A percentile compares a stretch with the other conserved stretches of the same genome.
Conservation (phyloP, 1,140 invertebrate species). For the Heliothis virescens region DNA sequence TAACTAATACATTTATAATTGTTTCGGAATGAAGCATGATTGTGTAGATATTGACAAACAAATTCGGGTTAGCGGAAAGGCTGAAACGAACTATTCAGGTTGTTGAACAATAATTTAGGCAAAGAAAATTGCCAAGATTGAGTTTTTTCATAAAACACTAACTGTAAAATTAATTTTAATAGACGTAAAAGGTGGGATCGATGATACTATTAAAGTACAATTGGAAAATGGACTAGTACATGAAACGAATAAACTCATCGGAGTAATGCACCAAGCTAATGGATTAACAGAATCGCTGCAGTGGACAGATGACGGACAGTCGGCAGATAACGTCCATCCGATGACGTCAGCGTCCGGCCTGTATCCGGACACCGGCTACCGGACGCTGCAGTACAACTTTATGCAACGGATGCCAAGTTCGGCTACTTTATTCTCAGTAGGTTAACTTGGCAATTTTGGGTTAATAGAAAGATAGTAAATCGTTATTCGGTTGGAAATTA, state of each 20-base stretch:
- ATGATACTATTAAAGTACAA: not conserved
- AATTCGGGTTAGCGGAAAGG: not conserved
- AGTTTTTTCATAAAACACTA: no score
- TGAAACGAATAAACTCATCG: constrained; percentile 9
- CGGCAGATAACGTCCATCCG: constrained; percentile 42
- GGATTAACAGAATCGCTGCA: constrained; percentile 42
- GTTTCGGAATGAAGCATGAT: not conserved
- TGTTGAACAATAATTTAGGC: not conserved
- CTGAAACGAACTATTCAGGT: not conserved
- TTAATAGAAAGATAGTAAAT: not conserved
- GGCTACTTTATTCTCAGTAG: constrained; percentile 7
- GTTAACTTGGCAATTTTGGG: constrained; percentile 10
- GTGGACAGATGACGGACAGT: constrained; percentile 43
- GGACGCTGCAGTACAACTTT: constrained; percentile 1
- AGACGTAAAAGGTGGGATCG: no score
- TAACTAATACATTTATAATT: not conserved
- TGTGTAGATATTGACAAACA: not conserved
- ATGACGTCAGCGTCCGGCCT: constrained; percentile 35
- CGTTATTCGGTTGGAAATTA: not conserved
- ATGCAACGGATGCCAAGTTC: constrained; percentile 13
- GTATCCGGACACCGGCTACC: constrained; percentile 12
- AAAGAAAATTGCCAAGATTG: not conserved
- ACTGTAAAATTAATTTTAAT: no score
- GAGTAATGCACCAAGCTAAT: constrained; percentile 32
- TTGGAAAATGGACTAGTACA: not conserved